Evolutionary conservation across 2,797 vertebrate species (phyloP), one percentile per base, ranked within the genome.

Genomic region (Cyprinella venusta): DNA sequence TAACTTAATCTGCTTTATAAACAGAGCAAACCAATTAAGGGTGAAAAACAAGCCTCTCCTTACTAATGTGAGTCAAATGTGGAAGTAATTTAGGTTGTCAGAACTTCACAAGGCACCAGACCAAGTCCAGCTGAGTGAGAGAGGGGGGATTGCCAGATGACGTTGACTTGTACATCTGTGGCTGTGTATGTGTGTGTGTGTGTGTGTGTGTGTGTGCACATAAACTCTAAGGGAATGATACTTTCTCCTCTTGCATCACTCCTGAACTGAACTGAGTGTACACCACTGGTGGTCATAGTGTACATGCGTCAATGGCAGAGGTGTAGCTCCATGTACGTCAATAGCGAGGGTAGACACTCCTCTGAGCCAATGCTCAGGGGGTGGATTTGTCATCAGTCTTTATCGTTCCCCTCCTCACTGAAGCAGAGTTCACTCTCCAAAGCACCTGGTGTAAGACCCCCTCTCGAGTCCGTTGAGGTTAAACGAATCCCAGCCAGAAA

Each of bases 51-150:
- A 81, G 61, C 86, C 68, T 40, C 84, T 80, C 42, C 24, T 63
- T 71, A 84, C 83, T 84, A 84, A 88, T 89, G 64, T 87, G 77
- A 91, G 88, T 88, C 71, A 93, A 93, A 92, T 90, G 88, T 93
- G 92, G 91, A 92, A 94, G 86, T 87, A 89, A 90, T 92, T 89
- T 91, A 85, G 26, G 89, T 87, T 65, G 42, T 16, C 30, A 84
- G 84, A 84, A 85, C 86, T 79, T 87, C 83, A 26, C 75, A 81
- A 89, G 91, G 90, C 89, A 45, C 50, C 26, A 76, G 68, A 74
- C 87, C 86, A 90, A 85, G 59, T 85, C 87, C 80, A 91, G 91
- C 90, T 90, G 91, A 92, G 89, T 40, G 71, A 84, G 75, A 86
- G 76, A 21, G 64, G 78, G 80, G 24, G 56, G 65, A 63, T 64